These are phyloP conservation scores for Clepsis dumicolana DNA, from an alignment of 2,888 invertebrate species.

Conservation along the genomic window DNA sequence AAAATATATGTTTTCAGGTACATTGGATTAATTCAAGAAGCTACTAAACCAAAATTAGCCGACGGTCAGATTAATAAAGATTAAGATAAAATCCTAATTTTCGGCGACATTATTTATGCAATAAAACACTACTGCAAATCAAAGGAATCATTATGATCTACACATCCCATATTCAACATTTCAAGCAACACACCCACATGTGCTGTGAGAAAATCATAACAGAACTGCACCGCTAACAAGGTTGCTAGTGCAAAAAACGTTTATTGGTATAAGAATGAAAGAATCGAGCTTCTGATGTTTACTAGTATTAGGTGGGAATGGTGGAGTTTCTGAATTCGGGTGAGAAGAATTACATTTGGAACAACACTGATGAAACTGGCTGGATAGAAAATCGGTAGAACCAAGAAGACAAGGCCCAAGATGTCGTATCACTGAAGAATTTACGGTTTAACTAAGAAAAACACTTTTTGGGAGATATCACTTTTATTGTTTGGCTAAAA, in stretches of 20 bases:
- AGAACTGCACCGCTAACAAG: slow-evolving; percentile 61
- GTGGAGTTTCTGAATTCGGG: background rate
- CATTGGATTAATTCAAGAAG: too few species aligned
- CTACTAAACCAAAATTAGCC: too few species aligned
- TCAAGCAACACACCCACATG: slow-evolving; percentile 56
- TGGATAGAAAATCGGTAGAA: too few species aligned
- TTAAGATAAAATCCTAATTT: background rate
- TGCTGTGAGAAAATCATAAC: slow-evolving; percentile 78
- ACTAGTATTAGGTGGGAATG: background rate
- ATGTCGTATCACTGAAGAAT: too few species aligned
- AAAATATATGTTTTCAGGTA: too few species aligned
- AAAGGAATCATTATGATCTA: slow-evolving; percentile 50
- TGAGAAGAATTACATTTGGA: background rate
- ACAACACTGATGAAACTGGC: background rate
- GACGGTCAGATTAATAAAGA: too few species aligned
- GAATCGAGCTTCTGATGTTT: slow-evolving; percentile 26
- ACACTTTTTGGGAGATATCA: too few species aligned
- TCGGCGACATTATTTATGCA: background rate
- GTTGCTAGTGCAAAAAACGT: slow-evolving; percentile 33
- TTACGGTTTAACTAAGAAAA: too few species aligned
- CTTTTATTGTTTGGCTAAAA: too few species aligned
- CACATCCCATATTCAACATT: slow-evolving; percentile 51
- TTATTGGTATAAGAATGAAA: slow-evolving; percentile 35
- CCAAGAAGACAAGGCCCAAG: too few species aligned
- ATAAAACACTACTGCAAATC: background rate